phyloP scores from a whole-genome alignment of 2,113 vertebrate genomes.

The Motacilla alba region DNA sequence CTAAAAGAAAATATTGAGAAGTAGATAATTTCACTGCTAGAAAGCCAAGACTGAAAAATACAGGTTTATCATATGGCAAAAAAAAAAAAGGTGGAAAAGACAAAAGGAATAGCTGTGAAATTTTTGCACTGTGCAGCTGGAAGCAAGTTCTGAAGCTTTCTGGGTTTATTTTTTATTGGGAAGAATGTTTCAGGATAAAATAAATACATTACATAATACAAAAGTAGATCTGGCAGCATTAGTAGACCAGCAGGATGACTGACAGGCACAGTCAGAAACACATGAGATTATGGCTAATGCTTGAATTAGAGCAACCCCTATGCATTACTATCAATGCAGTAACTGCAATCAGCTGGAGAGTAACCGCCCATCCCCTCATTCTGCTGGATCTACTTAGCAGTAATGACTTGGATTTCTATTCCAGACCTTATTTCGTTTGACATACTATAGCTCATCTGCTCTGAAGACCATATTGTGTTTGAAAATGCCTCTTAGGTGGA shows the following conservation, averaged over 20 bases:
- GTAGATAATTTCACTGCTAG: neutral
- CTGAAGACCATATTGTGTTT: neutral
- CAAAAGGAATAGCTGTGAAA: neutral
- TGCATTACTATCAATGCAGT: neutral
- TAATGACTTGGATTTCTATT: neutral
- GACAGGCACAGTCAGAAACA: neutral
- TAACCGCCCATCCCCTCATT: neutral
- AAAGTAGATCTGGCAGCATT: neutral
- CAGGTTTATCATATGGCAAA: neutral
- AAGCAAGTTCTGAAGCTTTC: neutral
- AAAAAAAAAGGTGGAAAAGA: neutral
- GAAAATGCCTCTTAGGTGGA: neutral
- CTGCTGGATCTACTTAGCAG: neutral
- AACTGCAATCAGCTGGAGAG: neutral
- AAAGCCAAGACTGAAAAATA: neutral
- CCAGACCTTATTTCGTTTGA: neutral
- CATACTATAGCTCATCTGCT: neutral
- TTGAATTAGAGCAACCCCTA: neutral
- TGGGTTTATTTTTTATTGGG: neutral
- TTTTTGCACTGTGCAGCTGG: neutral
- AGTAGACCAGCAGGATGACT: neutral
- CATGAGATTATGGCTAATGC: neutral
- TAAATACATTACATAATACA: neutral
- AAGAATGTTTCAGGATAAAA: neutral
- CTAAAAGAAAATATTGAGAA: neutral